phyloP scores from a whole-genome alignment of 2,113 vertebrate species.

The Spheniscus mendiculus region DNA sequence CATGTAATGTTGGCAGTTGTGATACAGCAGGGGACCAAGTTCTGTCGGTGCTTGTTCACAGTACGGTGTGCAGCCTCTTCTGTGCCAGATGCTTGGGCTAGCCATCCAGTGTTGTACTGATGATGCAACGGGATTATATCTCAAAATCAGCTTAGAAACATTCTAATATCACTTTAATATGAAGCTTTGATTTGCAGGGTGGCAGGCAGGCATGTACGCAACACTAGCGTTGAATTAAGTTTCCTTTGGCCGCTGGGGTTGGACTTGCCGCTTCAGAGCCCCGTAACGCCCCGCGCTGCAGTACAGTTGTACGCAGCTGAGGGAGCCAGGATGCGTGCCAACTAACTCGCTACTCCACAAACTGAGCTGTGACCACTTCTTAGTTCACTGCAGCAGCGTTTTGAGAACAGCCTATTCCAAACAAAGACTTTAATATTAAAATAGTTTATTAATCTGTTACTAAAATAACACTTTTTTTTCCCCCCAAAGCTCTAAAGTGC shows the following conservation, averaged over 20 bases:
- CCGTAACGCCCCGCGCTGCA: fast-evolving
- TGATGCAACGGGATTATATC: not conserved
- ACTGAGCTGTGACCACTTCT: not conserved
- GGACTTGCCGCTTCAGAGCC: not conserved
- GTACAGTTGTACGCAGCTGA: too few species aligned
- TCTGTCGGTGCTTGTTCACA: too few species aligned
- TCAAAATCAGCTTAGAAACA: not conserved
- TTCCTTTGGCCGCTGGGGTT: not conserved
- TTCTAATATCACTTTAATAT: fast-evolving
- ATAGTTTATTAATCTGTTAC: conserved; percentile 79
- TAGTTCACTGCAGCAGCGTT: not conserved
- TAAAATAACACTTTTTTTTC: conserved; percentile 45
- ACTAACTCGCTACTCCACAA: not conserved
- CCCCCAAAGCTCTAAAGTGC: conserved; percentile 70
- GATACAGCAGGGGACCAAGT: not conserved
- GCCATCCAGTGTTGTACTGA: fast-evolving
- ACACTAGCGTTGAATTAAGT: fast-evolving
- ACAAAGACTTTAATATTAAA: conserved; percentile 58
- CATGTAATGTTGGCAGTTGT: fast-evolving
- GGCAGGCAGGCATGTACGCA: not conserved
- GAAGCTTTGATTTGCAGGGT: not conserved
- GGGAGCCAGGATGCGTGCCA: not conserved
- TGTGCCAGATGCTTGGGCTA: not conserved
- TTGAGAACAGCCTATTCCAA: conserved; percentile 2
- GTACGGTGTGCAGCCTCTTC: fast-evolving